Base-by-base conservation (phyloP, 2,113 vertebrate genomes). In the Mola mola region DNA sequence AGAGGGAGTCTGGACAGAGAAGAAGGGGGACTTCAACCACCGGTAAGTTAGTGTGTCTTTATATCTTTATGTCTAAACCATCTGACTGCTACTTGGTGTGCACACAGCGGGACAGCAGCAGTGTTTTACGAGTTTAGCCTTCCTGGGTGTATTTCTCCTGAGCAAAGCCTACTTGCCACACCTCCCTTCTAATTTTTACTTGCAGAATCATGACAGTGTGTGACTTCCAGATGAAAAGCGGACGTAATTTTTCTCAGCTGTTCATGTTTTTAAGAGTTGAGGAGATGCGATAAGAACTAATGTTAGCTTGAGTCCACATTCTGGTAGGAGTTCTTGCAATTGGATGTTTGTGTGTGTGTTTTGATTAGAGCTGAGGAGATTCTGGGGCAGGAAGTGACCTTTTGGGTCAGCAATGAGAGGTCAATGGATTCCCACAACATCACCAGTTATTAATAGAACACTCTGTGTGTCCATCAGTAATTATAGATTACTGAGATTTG, bases 1-100 rank as follows among this genome's bases (percentile, higher is more conserved):
- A 92, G 96, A 67, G 92, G 95, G 78, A 98, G 96, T 89, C 89
- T 95, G 5, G 96, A 98, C 74, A 92, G 95, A 28, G 97, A 96
- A 46, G 96, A 98, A 5, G 90, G 93, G 36, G 83, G 91, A 84
- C 92, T 95, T 44, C 96, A 95, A 79, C 93, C 94, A 65, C 93
- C 88, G 8, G 97, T 99, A 83, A 93, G 95, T 91, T 55, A 33
- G n/a, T 47, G 17, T 61, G 9, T 36, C 40, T 73, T 8, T 21
- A 13, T 26, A 4, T 8, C 29, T 59, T 49, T 49, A 3, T 40
- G 58, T 33, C 34, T 28, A n/a, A 13, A 40, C 24, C 9, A 25
- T 60, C 10, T 46, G 12, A 8, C 22, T 64, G 0, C 50, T 8
- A 10, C 13, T n/a, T 43, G 3, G 1, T 24, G 6, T 10, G 9